These are phyloP conservation scores for Acronicta psi DNA, from an alignment of 2,888 invertebrate genomes.

Conservation along the genomic window DNA sequence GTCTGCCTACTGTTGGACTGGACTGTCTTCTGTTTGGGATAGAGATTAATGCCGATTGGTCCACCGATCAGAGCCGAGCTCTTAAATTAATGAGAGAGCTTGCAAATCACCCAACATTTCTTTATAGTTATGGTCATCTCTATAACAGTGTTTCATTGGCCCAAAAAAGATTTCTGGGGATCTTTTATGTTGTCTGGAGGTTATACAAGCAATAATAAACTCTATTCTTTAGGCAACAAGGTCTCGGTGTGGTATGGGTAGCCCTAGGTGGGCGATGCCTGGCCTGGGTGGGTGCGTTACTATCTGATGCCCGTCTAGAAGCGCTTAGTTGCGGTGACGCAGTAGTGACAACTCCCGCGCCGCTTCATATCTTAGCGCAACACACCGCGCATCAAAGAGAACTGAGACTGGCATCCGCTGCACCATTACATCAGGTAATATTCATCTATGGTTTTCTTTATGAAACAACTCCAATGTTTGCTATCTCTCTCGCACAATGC, in stretches of 20 bases:
- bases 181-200: too few species aligned
- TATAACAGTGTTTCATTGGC: too few species aligned
- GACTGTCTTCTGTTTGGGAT: too few species aligned
- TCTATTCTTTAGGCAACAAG: conserved; percentile 91
- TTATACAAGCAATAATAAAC: neutral
- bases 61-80: too few species aligned
- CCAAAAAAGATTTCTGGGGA: too few species aligned
- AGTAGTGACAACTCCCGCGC: conserved; percentile 75
- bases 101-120: too few species aligned
- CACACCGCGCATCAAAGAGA: conserved; percentile 92
- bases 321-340: conserved; percentile 79
- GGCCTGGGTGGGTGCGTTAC: conserved; percentile 92
- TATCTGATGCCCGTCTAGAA: conserved; percentile 94
- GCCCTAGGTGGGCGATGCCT: conserved; percentile 96
- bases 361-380: conserved; percentile 90
- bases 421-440: conserved; percentile 93
- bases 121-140: too few species aligned
- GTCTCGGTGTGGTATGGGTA: conserved; percentile 96
- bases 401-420: conserved; percentile 91
- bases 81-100: too few species aligned
- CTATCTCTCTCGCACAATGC: too few species aligned
- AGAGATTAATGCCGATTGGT: too few species aligned
- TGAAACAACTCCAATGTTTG: too few species aligned
- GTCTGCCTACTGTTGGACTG: too few species aligned
- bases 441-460: conserved; percentile 54